phyloP scores from a whole-genome alignment of 2,797 vertebrate species.

The Myripristis jacobus region DNA sequence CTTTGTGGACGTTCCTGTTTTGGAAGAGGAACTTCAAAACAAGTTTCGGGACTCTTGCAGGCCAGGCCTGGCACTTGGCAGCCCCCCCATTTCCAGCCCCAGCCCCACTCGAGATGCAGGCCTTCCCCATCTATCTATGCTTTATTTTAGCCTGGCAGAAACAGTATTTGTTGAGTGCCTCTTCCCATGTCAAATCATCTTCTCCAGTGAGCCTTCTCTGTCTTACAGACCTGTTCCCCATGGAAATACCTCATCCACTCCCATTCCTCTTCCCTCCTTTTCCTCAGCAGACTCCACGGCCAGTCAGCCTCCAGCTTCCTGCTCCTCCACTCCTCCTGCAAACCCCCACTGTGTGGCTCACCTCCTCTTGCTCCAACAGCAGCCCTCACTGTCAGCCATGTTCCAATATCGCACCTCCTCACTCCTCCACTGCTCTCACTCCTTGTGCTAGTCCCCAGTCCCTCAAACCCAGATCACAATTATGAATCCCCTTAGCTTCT shows the following conservation, averaged over 20 bases:
- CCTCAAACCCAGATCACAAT: neutral
- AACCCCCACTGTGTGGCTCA: conserved; percentile 17
- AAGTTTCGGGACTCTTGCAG: too few relatives aligned
- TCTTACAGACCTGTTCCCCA: too few relatives aligned
- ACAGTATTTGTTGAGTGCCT: neutral
- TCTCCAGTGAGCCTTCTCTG: neutral
- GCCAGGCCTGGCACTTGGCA: too few relatives aligned
- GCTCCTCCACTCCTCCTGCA: neutral
- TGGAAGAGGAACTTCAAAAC: too few relatives aligned
- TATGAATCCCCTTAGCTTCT: neutral
- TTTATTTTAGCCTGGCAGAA: too few relatives aligned
- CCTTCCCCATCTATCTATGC: too few relatives aligned
- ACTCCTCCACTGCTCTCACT: too few relatives aligned
- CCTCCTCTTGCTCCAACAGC: conserved; percentile 1
- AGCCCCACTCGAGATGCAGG: too few relatives aligned
- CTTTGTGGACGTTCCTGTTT: too few relatives aligned
- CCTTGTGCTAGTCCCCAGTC: neutral
- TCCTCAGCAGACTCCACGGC: neutral
- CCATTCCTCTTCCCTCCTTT: neutral
- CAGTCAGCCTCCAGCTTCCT: neutral
- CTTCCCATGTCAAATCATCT: neutral
- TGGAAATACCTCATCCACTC: neutral
- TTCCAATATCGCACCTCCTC: too few relatives aligned
- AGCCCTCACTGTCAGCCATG: neutral
- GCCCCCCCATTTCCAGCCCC: too few relatives aligned